Evolutionary conservation across 2,888 invertebrate species (phyloP).

Genomic region (Amphipyra tragopoginis): DNA sequence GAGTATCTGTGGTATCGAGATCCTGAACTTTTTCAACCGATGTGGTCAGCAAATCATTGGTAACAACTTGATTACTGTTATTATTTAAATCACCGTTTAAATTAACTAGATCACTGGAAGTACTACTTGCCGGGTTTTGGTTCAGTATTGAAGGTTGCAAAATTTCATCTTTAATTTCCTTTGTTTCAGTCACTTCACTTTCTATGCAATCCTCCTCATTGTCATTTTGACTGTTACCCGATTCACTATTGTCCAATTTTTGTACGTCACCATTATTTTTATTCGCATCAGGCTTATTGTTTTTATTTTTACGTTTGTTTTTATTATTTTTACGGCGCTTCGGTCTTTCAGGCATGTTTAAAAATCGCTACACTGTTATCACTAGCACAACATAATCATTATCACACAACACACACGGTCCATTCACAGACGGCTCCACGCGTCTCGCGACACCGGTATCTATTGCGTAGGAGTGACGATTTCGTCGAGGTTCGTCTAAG

Average conservation of each 20-base stretch:
- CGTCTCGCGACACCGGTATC: constrained; percentile 75
- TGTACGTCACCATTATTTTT: constrained; percentile 68
- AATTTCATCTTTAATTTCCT: constrained; percentile 34
- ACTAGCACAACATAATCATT: constrained; percentile 77
- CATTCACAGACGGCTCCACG: constrained; percentile 70
- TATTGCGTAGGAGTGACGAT: constrained; percentile 79
- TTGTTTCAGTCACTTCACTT: constrained; percentile 22
- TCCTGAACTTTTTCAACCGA: constrained; percentile 26
- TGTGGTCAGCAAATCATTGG: constrained; percentile 20
- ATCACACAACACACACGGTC: constrained; percentile 76
- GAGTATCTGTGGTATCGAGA: constrained; percentile 36
- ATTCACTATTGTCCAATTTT: constrained; percentile 59
- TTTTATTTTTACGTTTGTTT: constrained; percentile 86
- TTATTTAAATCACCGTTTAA: constrained; percentile 71
- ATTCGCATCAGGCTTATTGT: constrained; percentile 68
- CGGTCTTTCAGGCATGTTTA: constrained; percentile 83
- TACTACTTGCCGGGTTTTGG: constrained; percentile 35
- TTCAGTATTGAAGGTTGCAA: constrained; percentile 12
- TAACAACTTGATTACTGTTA: constrained; percentile 60
- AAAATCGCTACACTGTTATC: constrained; percentile 78
- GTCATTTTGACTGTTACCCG: constrained; percentile 57
- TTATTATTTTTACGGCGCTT: constrained; percentile 86
- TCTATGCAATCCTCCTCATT: constrained; percentile 32
- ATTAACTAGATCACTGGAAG: constrained; percentile 31
- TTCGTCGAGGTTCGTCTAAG: constrained; percentile 64